phyloP scores from a whole-genome alignment of 2,888 invertebrate species.

The Myathropa florea region DNA sequence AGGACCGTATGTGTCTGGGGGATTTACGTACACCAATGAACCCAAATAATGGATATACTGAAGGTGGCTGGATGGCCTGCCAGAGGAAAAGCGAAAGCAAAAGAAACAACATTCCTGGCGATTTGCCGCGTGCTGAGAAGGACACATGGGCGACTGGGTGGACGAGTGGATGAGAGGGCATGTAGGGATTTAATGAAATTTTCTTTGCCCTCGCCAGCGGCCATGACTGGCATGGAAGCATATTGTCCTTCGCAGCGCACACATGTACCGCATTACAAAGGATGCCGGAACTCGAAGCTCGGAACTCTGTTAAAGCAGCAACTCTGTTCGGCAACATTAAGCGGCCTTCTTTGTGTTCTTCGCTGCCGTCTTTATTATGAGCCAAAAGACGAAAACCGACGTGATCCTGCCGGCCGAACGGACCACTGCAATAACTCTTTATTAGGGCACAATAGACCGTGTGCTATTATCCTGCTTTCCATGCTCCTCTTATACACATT shows the following conservation, averaged over 20 bases:
- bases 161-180: not conserved
- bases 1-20: constrained; percentile 8
- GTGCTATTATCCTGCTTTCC: constrained; percentile 20
- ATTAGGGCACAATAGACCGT: constrained; percentile 64
- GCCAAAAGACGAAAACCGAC: constrained; percentile 27
- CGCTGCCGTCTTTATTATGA: constrained; percentile 32
- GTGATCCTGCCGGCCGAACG: constrained; percentile 40
- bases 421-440: constrained; percentile 64
- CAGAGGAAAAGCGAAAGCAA: not conserved
- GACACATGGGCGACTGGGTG: not conserved
- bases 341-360: not conserved
- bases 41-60: not conserved
- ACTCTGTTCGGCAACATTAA: constrained; percentile 1
- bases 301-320: constrained; percentile 4
- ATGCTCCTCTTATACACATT: not conserved
- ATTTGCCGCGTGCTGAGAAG: not conserved
- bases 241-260: constrained; percentile 21
- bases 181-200: constrained; percentile 58
- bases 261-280: constrained; percentile 13
- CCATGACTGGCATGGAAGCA: constrained; percentile 23
- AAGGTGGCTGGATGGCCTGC: not conserved
- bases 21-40: constrained; percentile 4
- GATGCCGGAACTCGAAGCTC: not conserved
- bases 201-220: constrained; percentile 11
- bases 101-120: not conserved